A percentile compares a stretch with the other conserved stretches of the same genome.
Conservation (phyloP, 2,113 vertebrate species). For the Atlantisia rogersi region DNA sequence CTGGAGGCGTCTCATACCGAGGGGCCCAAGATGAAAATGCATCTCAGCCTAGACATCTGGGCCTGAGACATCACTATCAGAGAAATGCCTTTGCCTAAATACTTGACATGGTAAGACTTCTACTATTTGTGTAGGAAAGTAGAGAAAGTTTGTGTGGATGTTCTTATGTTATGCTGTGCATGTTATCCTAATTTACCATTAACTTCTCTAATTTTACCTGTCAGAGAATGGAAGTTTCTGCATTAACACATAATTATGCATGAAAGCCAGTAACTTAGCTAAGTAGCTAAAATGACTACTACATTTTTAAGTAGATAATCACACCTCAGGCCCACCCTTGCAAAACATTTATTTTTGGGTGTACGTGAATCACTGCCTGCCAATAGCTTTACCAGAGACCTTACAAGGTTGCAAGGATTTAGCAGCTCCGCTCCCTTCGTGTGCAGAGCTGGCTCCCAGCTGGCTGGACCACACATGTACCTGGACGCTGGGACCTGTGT, state of each 20-base stretch:
- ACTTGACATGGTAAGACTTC: background rate
- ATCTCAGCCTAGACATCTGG: background rate
- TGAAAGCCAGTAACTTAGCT: slow-evolving; percentile 19
- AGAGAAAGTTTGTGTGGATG: background rate
- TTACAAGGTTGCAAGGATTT: background rate
- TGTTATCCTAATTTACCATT: background rate
- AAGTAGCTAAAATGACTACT: background rate
- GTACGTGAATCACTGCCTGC: slow-evolving; percentile 5
- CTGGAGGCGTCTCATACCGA: background rate
- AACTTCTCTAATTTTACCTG: slow-evolving; percentile 22
- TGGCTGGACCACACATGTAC: background rate
- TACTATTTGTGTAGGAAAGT: background rate
- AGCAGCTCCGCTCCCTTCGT: background rate
- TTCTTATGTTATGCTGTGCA: background rate
- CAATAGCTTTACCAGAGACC: background rate
- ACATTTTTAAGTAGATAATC: background rate
- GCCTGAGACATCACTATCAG: background rate
- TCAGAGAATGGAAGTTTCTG: slow-evolving; percentile 2
- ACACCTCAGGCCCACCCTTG: background rate
- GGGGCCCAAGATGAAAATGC: background rate
- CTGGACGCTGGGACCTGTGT: accelerated
- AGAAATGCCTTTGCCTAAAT: background rate
- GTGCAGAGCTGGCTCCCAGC: background rate
- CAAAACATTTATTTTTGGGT: background rate
- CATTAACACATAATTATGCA: background rate